phyloP scores from a whole-genome alignment of 2,797 vertebrate genomes.

The Chaetophractus vellerosus region DNA sequence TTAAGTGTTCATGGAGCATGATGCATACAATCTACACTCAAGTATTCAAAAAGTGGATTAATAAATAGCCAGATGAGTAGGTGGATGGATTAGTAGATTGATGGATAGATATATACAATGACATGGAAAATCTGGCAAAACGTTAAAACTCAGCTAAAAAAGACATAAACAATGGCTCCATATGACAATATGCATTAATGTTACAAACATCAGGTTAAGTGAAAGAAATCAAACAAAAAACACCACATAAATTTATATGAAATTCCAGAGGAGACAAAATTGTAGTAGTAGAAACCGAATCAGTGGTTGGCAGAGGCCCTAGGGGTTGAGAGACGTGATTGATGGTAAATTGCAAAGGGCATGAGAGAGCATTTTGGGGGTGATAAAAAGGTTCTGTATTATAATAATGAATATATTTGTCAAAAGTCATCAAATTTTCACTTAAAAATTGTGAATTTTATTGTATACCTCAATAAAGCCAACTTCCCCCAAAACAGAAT shows the following conservation, averaged over 20 bases:
- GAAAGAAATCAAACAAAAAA: not conserved
- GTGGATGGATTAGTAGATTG: too few species aligned
- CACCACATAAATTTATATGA: not conserved
- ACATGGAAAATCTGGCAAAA: too few species aligned
- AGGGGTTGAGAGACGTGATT: not conserved
- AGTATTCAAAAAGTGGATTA: too few species aligned
- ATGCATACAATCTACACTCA: too few species aligned
- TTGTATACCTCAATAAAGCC: not conserved
- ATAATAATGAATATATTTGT: not conserved
- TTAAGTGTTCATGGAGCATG: too few species aligned
- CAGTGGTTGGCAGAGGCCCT: not conserved
- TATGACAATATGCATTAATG: not conserved
- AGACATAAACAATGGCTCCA: not conserved
- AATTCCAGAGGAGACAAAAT: not conserved
- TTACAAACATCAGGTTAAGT: not conserved
- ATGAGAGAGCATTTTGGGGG: not conserved
- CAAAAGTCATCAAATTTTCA: not conserved
- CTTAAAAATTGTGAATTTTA: not conserved
- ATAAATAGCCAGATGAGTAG: too few species aligned
- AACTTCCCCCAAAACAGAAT: too few species aligned
- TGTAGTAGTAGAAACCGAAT: not conserved
- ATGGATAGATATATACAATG: too few species aligned
- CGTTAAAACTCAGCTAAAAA: conserved; percentile 1
- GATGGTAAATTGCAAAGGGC: too few species aligned
- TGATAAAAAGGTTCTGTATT: not conserved